Conservation (phyloP, 1,140 invertebrate genomes). For the Drosophila lini region DNA sequence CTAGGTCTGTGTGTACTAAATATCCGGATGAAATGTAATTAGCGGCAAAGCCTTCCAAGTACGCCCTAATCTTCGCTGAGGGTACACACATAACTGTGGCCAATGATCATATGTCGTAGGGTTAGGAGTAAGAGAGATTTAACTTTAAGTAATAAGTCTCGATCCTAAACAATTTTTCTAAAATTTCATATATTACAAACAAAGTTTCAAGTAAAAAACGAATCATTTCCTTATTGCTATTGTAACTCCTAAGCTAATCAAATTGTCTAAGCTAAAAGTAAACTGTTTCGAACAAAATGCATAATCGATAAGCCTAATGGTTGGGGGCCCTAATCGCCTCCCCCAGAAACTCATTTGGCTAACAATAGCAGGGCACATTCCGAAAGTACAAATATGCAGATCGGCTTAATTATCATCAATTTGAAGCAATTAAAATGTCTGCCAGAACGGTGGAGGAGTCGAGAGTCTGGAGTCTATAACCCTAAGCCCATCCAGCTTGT, state of each 20-base stretch:
- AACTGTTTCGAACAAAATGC: conserved; percentile 60
- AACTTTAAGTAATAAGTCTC: neutral
- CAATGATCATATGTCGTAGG: neutral
- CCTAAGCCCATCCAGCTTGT: conserved; percentile 69
- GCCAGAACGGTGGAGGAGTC: conserved; percentile 27
- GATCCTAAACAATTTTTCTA: too few relatives aligned
- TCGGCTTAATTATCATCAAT: conserved; percentile 82
- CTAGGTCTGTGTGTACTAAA: conserved; percentile 48
- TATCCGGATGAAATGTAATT: conserved; percentile 67
- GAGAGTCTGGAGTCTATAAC: conserved; percentile 37
- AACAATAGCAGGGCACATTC: conserved; percentile 64
- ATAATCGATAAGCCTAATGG: conserved; percentile 70
- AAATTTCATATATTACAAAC: neutral
- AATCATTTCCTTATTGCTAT: neutral
- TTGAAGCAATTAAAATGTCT: conserved; percentile 80
- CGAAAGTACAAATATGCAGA: conserved; percentile 73
- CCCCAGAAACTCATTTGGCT: conserved; percentile 58
- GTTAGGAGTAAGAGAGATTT: neutral
- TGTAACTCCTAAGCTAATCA: conserved; percentile 33
- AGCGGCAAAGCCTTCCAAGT: conserved; percentile 74
- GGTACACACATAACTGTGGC: conserved; percentile 27
- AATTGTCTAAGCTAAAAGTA: conserved; percentile 50
- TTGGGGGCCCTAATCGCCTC: neutral
- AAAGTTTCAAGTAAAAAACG: neutral
- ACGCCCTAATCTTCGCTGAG: conserved; percentile 27